Evolutionary conservation across 2,113 vertebrate genomes (phyloP), one percentile per base, ranked within the genome.

Genomic region (Himantopus leucocephalus): DNA sequence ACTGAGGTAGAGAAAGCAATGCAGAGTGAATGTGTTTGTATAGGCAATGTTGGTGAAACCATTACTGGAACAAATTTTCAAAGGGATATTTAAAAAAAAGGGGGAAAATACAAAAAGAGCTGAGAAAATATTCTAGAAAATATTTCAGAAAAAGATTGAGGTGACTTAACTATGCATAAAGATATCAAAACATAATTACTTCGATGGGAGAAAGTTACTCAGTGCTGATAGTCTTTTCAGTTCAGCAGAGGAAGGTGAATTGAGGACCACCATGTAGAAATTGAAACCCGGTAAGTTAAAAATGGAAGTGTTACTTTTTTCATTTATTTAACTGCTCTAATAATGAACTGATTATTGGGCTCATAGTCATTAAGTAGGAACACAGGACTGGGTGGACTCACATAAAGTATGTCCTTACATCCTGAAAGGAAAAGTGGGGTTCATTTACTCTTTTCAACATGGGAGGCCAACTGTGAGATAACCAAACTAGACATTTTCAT

Each of bases 21-120:
- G 21, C 30, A 37, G 20, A 78, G 37, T 8, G 5, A 68, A 85
- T 15, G 1, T 4, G 4, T 76, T 95, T 68, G 10, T 70, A 63
- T 53, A 45, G 67, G 37, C 9, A 47, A 20, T 0, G 0, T 8
- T 19, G 17, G 29, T 66, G 59, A 79, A 48, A n/a, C 4, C 0
- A 21, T 37, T 21, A 9, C 15, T 17, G 26, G 30, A 82, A 88
- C 5, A 48, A 34, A 29, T 26, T 77, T 67, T 34, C 19, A 32
- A 34, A 55, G 5, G 12, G 10, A 55, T 35, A 30, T 47, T 62
- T 0, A 2, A 18, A 55, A 41, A 23, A 2, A 6, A 1, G 2
- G 27, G 26, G 29, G 8, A 50, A 48, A 2, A 6, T 66, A 12
- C 2, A 6, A 10, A 89, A 58, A 29, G 74, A 55, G 8, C 20